Evolutionary conservation across 2,113 vertebrate species (phyloP).

Genomic region (Elachura formosa): DNA sequence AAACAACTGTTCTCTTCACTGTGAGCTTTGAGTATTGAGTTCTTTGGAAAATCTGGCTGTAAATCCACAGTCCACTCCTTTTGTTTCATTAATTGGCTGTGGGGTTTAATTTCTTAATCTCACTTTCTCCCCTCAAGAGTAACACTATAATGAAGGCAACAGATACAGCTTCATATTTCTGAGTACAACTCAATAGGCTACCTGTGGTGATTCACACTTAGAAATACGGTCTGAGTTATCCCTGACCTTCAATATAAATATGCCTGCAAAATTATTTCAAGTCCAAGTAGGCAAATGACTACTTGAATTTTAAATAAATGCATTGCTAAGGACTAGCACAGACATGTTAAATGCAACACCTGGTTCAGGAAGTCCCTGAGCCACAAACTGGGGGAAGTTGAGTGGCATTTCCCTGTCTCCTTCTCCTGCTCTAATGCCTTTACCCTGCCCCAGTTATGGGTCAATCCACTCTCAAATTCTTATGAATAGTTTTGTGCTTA

Average conservation of each 20-base stretch:
- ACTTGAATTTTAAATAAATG: conserved; percentile 1
- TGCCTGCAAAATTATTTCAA: background rate
- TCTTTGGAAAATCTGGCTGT: background rate
- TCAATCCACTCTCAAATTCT: background rate
- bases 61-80: background rate
- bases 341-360: background rate
- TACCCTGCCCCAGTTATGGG: background rate
- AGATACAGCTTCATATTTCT: background rate
- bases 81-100: conserved; percentile 5
- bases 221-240: background rate
- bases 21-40: background rate
- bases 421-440: background rate
- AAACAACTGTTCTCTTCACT: background rate
- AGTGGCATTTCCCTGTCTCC: background rate
- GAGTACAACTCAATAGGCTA: background rate
- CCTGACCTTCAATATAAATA: background rate
- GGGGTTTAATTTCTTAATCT: conserved; percentile 15
- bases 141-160: background rate
- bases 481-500: background rate
- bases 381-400: background rate
- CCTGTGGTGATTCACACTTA: background rate
- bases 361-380: background rate
- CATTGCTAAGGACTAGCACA: background rate
- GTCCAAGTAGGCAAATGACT: background rate
- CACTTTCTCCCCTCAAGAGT: background rate